Conservation (phyloP, 2,797 vertebrate species). For the Busarellus nigricollis region DNA sequence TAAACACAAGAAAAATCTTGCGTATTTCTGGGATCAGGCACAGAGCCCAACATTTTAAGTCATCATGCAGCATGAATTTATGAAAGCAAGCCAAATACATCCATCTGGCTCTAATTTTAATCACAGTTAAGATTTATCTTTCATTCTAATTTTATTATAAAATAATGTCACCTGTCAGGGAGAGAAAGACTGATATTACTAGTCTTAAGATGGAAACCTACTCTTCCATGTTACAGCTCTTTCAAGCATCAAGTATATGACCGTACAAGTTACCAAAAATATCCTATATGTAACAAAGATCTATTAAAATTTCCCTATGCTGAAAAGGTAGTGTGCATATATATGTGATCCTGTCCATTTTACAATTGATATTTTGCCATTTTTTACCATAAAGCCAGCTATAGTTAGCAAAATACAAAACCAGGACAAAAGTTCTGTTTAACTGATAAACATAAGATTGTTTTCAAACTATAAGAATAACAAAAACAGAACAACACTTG, state of each 20-base stretch:
- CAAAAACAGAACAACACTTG: neutral
- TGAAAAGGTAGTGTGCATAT: neutral
- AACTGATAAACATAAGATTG: neutral
- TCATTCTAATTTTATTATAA: slow-evolving; percentile 25
- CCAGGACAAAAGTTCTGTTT: neutral
- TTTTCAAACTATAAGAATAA: neutral
- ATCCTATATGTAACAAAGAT: neutral
- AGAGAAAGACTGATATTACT: neutral
- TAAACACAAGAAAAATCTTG: neutral
- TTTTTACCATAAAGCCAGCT: neutral
- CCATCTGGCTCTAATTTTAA: slow-evolving; percentile 39
- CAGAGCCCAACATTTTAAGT: neutral
- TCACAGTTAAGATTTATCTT: neutral
- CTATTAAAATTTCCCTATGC: neutral
- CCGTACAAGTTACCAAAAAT: neutral
- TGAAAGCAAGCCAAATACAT: slow-evolving; percentile 21
- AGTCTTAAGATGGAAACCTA: neutral
- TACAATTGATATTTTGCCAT: neutral
- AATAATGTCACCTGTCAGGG: neutral
- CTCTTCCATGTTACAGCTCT: neutral
- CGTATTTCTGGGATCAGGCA: neutral
- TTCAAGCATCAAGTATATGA: neutral
- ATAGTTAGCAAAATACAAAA: neutral
- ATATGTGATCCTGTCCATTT: neutral
- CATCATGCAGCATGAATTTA: neutral